Percentiles rank a stretch among this genome's conserved stretches.
These are phyloP conservation scores for Momotus momota DNA, from an alignment of 2,797 vertebrate genomes.

Conservation along the genomic window DNA sequence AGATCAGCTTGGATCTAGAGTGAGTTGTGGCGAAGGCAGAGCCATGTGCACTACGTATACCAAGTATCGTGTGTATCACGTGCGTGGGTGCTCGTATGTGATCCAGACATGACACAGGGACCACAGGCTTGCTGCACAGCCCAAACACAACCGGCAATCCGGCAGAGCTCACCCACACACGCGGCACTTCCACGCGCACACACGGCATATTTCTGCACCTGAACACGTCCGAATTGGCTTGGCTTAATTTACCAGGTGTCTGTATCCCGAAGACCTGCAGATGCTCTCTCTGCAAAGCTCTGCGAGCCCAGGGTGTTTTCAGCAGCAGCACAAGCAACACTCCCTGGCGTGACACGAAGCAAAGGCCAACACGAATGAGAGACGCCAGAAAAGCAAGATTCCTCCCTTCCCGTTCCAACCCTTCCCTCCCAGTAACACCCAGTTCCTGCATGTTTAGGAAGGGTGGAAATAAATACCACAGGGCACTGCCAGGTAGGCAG, in stretches of 20 bases:
- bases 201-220: rapidly evolving
- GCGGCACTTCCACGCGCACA: rapidly evolving
- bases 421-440: background rate
- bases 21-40: background rate
- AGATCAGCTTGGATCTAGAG: background rate
- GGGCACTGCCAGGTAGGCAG: background rate
- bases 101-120: background rate
- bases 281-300: background rate
- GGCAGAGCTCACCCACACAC: background rate
- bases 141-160: background rate
- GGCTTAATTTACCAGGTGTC: background rate
- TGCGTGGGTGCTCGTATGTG: background rate
- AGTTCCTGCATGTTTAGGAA: background rate
- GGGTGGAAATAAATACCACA: background rate
- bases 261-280: background rate
- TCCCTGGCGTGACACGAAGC: background rate
- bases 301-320: background rate
- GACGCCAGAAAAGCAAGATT: background rate
- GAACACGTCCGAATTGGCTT: background rate
- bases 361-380: conserved; percentile 11
- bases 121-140: rapidly evolving
- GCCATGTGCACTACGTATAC: no score
- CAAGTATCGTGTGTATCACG: rapidly evolving
- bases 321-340: background rate
- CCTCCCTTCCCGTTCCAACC: background rate